Evolutionary conservation across 2,113 vertebrate genomes (phyloP), one percentile per base, ranked within the genome.

Genomic region (Lampris incognitus): DNA sequence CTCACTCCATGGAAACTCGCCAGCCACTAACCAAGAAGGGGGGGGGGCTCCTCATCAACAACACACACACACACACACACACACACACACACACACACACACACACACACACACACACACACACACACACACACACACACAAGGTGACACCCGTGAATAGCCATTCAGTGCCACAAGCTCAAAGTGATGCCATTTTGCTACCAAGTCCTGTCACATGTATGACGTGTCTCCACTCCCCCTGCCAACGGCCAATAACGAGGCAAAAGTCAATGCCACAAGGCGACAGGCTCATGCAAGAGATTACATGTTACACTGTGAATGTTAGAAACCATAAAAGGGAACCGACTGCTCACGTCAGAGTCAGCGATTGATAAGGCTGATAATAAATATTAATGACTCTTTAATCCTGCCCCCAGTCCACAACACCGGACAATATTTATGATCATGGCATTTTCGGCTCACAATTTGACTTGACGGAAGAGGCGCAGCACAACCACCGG

Each of bases 21-120:
- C 80, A 81, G 77, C 88, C 81, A 86, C 78, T 64, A 72, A 72
- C 80, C 77, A 80, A 88, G 84, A 78, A 87, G 82, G 52, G 65
- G 56, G 24, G 24, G 24, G 24, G 24, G 24, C 24, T 24, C 24
- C 24, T 24, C 66, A 50, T 57, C 66, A 39, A 61, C 50, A 9
- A 64, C 65, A 62, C 66, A 11, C 57, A 51, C 0, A 51, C 56
- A 62, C 39, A 54, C 77, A 42, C 11, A 24, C 64, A 51, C 58
- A 56, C 62, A n/a, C 62, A 63, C 41, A 66, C 48, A 77, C 13
- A 41, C 55, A 70, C 60, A n/a, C n/a, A n/a, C n/a, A 64, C 65
- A 62, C 66, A 11, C 57, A 51, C 0, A 51, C 56, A 62, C 39
- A 64, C 65, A 62, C 66, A 11, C 57, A 51, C 0, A 51, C 56